Evolutionary conservation across 2,113 vertebrate genomes (phyloP), one percentile per base, ranked within the genome.

Genomic region (Monarcha castaneiventris): DNA sequence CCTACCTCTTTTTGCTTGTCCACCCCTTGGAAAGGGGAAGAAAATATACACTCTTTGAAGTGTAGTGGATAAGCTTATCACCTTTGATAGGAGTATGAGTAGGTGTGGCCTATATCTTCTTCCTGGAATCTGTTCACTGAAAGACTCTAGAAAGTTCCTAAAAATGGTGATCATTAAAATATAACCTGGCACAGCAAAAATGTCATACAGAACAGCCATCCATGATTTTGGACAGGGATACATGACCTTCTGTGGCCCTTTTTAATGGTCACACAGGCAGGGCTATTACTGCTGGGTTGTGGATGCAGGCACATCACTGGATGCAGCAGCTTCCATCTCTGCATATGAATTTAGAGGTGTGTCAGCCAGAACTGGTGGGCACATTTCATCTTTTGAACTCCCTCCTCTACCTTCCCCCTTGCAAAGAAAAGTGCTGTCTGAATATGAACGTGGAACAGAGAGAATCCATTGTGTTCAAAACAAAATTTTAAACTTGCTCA

Each of bases 391-490:
- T 54, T 69, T 87, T 54, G 9, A 10, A 10, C 21, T 93, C 20
- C 19, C 11, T 72, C 22, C 26, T 94, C 22, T 25, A 30, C 16
- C 18, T 56, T n/a, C 8, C 8, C 6, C 7, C 10, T 56, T 54
- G 26, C 41, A 79, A 77, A 84, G 23, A 64, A 61, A 80, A 41
- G 35, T 41, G n/a, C 13, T 10, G 3, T 19, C 14, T 73, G 23
- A 63, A 8, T 21, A 69, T 10, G 21, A 41, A 27, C 11, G 10
- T 54, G 54, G 19, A 72, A 43, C 16, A 79, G 37, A 69, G 4
- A 76, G 21, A 55, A 89, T 54, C 12, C 25, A 59, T 80, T 94
- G 91, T 66, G 30, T 63, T 59, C 46, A 86, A 88, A 94, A 82
- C 16, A 93, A 90, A 79, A 58, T 2, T 75, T 75, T 7, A 73